Evolutionary conservation across 2,888 invertebrate species (phyloP), one percentile per base, ranked within the genome.

Genomic region (Rhingia rostrata): DNA sequence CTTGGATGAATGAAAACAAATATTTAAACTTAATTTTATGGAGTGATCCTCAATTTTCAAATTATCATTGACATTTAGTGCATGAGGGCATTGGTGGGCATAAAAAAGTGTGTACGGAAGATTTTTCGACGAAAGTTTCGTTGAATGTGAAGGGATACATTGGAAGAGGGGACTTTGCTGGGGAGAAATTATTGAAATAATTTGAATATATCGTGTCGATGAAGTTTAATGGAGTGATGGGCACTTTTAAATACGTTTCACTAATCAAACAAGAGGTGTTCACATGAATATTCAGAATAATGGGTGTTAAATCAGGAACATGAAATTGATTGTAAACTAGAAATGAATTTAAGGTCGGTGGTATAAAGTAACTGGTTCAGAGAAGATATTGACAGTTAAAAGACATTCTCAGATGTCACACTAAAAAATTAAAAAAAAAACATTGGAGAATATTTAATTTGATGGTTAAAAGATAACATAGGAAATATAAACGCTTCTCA

Each of bases 11-110:
- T 41, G 43, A 66, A 61, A 67, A 78, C 47, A 60, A 78, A 78
- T 70, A 66, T 61, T 63, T 63, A 35, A 41, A 78, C 35, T 66
- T 61, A 51, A 58, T 77, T 66, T 73, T 74, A 72, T 67, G 58
- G 69, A 69, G 80, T 74, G 80, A 84, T 80, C 74, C 51, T 79
- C 69, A 74, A 63, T 60, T 84, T 70, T 66, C 54, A 49, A 80
- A 66, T 64, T 74, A 80, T 69, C 54, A 61, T 64, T 66, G 80
- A 84, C 74, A 70, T 73, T 84, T 64, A 67, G 73, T 64, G n/a
- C 45, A 45, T 35, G 43, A 37, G 22, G 49, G 58, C 60, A 53
- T 37, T 53, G 67, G 4, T 35, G 10, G 33, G 35, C 60, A 60
- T 67, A 49, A 67, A 75, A 67, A 58, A 60, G 12, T 58, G 41